Evolutionary conservation across 2,113 vertebrate genomes (phyloP).

Genomic region (Tachysurus fulvidraco): DNA sequence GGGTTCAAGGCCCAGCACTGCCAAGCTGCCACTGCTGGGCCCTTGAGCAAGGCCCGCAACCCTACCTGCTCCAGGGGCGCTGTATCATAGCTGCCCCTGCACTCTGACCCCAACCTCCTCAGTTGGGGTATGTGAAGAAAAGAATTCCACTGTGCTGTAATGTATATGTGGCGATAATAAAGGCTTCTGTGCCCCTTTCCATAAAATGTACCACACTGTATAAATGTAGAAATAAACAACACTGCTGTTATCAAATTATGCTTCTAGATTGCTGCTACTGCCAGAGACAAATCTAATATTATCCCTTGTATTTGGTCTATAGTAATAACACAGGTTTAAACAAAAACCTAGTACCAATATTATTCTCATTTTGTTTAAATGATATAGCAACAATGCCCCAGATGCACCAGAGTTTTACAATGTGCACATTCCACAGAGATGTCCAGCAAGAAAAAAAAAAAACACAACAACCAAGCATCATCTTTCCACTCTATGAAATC

Average conservation of each 20-base stretch:
- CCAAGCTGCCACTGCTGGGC: too few species aligned
- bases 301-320: not conserved
- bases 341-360: not conserved
- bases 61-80: too few species aligned
- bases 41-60: too few species aligned
- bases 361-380: not conserved
- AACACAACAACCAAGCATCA: not conserved
- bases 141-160: too few species aligned
- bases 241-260: not conserved
- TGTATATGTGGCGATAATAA: too few species aligned
- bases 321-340: not conserved
- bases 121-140: too few species aligned
- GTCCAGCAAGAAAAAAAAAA: not conserved
- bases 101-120: too few species aligned
- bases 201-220: not conserved
- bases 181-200: too few species aligned
- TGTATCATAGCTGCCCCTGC: too few species aligned
- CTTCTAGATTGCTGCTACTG: not conserved
- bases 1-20: too few species aligned
- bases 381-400: not conserved
- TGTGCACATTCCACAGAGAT: not conserved
- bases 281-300: not conserved
- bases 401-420: conserved; percentile 4
- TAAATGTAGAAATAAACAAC: not conserved
- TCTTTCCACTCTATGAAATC: conserved; percentile 44